phyloP scores from a whole-genome alignment of 2,113 vertebrate genomes.

The Dolichotis patagonum region DNA sequence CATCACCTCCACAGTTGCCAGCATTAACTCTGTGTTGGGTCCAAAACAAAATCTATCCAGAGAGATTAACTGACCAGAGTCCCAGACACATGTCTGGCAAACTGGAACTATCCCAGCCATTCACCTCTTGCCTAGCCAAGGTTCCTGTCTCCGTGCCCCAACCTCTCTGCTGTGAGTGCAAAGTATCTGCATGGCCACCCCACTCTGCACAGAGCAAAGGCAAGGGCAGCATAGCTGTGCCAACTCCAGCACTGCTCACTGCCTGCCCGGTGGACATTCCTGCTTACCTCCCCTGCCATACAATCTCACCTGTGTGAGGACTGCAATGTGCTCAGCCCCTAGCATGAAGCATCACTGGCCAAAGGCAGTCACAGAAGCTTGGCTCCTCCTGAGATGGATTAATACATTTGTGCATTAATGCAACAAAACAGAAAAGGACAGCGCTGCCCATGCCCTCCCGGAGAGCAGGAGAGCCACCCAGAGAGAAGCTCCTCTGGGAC shows the following conservation, averaged over 20 bases:
- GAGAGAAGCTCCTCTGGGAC: neutral
- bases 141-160: neutral
- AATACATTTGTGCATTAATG: neutral
- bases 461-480: neutral
- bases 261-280: accelerated
- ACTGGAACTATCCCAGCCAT: neutral
- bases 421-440: neutral
- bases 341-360: neutral
- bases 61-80: neutral
- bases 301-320: neutral
- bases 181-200: neutral
- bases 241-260: accelerated
- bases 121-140: neutral
- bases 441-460: neutral
- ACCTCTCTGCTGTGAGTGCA: accelerated
- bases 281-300: neutral
- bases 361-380: neutral
- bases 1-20: neutral
- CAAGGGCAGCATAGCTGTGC: accelerated
- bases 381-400: neutral
- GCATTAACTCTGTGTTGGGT: neutral
- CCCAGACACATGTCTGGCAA: neutral
- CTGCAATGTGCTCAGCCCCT: neutral
- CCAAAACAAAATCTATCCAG: neutral
- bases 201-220: neutral